Evolutionary conservation across 2,113 vertebrate species (phyloP), one percentile per base, ranked within the genome.

Genomic region (Cyanoliseus patagonus): DNA sequence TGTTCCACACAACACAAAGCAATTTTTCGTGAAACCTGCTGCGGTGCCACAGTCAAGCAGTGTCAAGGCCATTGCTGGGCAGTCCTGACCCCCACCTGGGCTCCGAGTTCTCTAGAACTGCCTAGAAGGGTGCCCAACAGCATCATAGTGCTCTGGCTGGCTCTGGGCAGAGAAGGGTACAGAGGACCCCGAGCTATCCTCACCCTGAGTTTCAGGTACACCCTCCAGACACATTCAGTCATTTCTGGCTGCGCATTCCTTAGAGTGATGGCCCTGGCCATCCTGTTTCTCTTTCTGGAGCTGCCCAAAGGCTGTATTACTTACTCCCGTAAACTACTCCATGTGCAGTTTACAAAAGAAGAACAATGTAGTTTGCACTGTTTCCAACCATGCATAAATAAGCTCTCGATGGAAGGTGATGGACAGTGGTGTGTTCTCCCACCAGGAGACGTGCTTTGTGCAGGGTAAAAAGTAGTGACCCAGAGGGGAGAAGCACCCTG

Each of bases 71-170:
- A 4, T 35, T 18, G 3, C 39, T 47, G 67, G 47, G 44, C 41
- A n/a, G 17, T 8, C 24, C 22, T 62, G 27, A 41, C 6, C 16
- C 49, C 2, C 6, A 17, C 8, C 25, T 9, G 8, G 39, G 13
- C 5, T 39, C 8, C 7, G 47, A 68, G 28, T 39, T 75, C 69
- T 35, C 33, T 59, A 24, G 33, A 59, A 15, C n/a, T 66, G 46
- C 41, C 41, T 15, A 17, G 28, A 35, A 42, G 42, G 44, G 17
- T 70, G 49, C 51, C 76, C 83, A 76, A 16, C 13, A 31, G 47
- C 33, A 47, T 39, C 1, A 0, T 24, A 17, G 42, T 20, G 66
- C 12, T 12, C n/a, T 1, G 0, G 53, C 7, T 59, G 55, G 14
- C 41, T 47, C 13, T 63, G 25, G 18, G 33, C 51, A 77, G 10